phyloP scores from a whole-genome alignment of 2,113 vertebrate genomes.

The Solea solea region DNA sequence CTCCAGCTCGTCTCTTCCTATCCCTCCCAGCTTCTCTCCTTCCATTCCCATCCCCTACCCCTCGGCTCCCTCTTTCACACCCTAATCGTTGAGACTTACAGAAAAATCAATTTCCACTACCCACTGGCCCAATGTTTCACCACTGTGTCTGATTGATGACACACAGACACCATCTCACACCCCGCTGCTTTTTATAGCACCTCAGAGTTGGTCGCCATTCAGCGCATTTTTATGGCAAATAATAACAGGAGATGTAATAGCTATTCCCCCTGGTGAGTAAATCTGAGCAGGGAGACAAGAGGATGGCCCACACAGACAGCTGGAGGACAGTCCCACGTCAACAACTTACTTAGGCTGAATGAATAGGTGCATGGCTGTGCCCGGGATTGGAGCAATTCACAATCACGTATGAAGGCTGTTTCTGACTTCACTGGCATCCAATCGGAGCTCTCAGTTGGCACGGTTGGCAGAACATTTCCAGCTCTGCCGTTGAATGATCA shows the following conservation, averaged over 20 bases:
- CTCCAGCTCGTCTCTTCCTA: slow-evolving; percentile 27
- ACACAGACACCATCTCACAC: slow-evolving; percentile 72
- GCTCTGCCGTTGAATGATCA: slow-evolving; percentile 9
- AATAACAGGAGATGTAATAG: slow-evolving; percentile 79
- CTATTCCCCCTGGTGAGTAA: slow-evolving; percentile 71
- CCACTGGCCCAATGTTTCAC: slow-evolving; percentile 64
- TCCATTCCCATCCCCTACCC: slow-evolving; percentile 2
- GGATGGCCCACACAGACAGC: slow-evolving; percentile 62
- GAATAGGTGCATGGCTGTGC: slow-evolving; percentile 53
- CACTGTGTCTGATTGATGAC: slow-evolving; percentile 78
- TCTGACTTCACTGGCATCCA: slow-evolving; percentile 25
- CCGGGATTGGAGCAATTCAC: slow-evolving; percentile 31
- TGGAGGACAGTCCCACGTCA: slow-evolving; percentile 71
- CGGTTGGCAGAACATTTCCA: slow-evolving; percentile 12
- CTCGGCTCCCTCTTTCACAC: slow-evolving; percentile 61
- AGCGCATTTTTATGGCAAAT: slow-evolving; percentile 81
- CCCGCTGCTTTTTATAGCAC: slow-evolving; percentile 75
- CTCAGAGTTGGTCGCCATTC: slow-evolving; percentile 71
- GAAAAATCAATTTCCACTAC: slow-evolving; percentile 79
- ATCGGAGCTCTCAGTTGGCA: slow-evolving; percentile 21
- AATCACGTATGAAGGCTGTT: slow-evolving; percentile 46
- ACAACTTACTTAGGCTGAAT: slow-evolving; percentile 76
- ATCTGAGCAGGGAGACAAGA: slow-evolving; percentile 70
- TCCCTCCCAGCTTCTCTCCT: slow-evolving; percentile 20
- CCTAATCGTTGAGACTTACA: slow-evolving; percentile 76